Base-by-base conservation (phyloP, 1,140 invertebrate genomes). In the Pygmarrhopalites habei region DNA sequence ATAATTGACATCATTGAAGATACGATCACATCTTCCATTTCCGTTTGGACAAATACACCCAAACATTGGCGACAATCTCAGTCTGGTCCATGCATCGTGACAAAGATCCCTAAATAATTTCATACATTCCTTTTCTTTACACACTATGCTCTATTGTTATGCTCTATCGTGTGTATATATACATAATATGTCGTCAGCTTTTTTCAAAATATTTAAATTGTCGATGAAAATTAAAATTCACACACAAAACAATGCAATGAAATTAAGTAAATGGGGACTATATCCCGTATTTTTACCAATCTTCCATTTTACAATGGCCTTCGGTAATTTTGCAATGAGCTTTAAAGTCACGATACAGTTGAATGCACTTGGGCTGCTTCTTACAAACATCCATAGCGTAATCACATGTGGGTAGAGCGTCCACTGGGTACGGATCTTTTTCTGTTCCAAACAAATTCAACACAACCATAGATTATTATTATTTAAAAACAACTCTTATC, bases 21-120 rank as follows among this genome's bases (percentile, higher is more conserved):
- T 88, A 70, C 85, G 80, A 75, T 92, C 88, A 77, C 90, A 92
- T 68, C 86, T 82, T 79, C 86, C 85, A 75, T 89, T 85, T 71
- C 88, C 89, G 73, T 88, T 89, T 55, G 90, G 89, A 76, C 90
- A 92, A 68, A 92, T 91, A 77, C 89, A 92, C 15, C 90, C 90
- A 75, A 92, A 92, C 81, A 92, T 86, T 2, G 88, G 89, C 14
- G 89, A 89, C 57, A 87, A 76, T 44, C 88, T 82, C 25, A 92
- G 78, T 71, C 88, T 87, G 53, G 85, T 83, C 89, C 89, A 92
- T 5, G 88, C 83, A 70, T 89, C 86, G 71, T 88, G 86, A 71
- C 90, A 92, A 44, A 83, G 77, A 53, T 88, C 86, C 75, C 89
- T 92, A 79, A 35, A 35, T 15, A 35, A 7, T 7, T 35, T 35